Conservation (phyloP, 2,797 vertebrate species). For the Rousettus madagascariensis region DNA sequence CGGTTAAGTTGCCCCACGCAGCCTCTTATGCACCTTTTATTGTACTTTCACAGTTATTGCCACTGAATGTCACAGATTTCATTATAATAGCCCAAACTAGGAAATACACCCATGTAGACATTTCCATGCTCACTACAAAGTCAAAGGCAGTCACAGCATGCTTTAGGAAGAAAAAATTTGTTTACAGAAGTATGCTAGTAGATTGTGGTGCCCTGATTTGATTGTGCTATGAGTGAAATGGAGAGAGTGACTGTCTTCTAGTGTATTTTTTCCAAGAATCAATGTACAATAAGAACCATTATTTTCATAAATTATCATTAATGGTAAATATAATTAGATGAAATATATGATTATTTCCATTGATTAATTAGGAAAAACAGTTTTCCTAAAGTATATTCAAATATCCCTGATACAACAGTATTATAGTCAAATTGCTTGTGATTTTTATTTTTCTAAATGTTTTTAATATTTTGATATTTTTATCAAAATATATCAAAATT, state of each 20-base stretch:
- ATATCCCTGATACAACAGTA: background rate
- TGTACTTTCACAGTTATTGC: background rate
- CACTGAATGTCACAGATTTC: background rate
- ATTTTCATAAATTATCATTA: background rate
- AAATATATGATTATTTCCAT: background rate
- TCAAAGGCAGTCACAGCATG: background rate
- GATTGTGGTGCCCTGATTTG: background rate
- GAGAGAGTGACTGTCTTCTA: background rate
- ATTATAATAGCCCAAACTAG: background rate
- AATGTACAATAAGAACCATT: background rate
- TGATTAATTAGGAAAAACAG: background rate
- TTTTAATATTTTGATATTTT: background rate
- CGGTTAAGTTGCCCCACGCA: too few relatives aligned
- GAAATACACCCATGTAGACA: background rate
- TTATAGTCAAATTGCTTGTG: background rate
- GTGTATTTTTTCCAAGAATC: background rate
- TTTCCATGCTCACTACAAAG: background rate
- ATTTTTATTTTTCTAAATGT: background rate
- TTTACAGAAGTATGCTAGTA: background rate
- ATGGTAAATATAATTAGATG: background rate
- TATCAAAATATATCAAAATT: background rate
- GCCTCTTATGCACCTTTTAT: background rate
- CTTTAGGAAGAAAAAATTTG: background rate
- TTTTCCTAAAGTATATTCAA: slow-evolving; percentile 9
- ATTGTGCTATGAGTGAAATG: background rate